phyloP scores from a whole-genome alignment of 1,140 invertebrate genomes.

The Pseudobourletiella spinata region DNA sequence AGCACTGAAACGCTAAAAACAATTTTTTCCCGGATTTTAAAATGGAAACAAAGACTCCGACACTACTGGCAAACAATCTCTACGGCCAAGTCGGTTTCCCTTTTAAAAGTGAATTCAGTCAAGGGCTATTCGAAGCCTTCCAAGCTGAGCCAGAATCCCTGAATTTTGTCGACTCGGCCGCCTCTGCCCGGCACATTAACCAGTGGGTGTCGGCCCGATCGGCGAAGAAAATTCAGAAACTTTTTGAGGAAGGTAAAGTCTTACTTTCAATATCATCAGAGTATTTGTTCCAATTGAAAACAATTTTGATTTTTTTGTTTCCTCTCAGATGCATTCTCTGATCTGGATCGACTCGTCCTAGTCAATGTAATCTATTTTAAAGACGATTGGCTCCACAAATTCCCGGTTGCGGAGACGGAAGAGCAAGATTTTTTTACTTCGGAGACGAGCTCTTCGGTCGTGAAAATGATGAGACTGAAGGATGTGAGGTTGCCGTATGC shows the following conservation, averaged over 20 bases:
- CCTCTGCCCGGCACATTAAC: neutral
- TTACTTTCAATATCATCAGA: too few relatives aligned
- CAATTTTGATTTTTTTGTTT: neutral
- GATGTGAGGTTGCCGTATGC: conserved; percentile 42
- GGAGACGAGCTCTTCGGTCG: neutral
- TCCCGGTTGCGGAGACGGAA: conserved; percentile 43
- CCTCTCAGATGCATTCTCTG: too few relatives aligned
- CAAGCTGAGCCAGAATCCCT: neutral
- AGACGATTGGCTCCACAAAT: conserved; percentile 47
- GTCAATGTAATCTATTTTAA: conserved; percentile 48
- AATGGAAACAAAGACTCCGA: neutral
- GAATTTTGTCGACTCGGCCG: neutral
- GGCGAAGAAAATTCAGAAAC: neutral
- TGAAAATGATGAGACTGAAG: neutral
- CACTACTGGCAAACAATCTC: neutral
- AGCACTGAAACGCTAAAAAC: neutral
- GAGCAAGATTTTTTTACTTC: neutral
- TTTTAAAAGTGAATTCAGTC: neutral
- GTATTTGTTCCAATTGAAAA: too few relatives aligned
- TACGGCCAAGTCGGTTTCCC: neutral
- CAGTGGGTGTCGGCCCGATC: neutral
- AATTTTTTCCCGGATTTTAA: neutral
- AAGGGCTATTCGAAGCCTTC: neutral
- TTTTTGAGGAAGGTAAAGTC: neutral
- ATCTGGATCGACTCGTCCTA: conserved; percentile 37